Evolutionary conservation across 2,797 vertebrate genomes (phyloP).

Genomic region (Serranus cabrilla): DNA sequence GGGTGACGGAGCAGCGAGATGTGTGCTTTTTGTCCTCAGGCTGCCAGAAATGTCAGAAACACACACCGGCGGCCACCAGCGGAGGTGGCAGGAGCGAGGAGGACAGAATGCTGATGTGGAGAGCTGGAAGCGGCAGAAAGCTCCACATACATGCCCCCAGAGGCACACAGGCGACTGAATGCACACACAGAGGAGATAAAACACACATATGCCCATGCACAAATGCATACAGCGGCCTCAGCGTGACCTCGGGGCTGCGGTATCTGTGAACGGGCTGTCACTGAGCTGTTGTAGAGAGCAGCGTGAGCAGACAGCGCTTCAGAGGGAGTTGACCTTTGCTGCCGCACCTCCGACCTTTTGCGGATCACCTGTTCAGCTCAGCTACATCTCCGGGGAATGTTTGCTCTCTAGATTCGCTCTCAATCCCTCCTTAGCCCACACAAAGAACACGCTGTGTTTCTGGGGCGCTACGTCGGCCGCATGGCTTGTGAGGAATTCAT

Average conservation of each 20-base stretch:
- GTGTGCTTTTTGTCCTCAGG: conserved; percentile 62
- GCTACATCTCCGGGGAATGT: conserved; percentile 46
- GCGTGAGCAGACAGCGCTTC: conserved; percentile 28
- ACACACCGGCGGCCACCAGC: conserved; percentile 57
- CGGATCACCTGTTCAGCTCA: conserved; percentile 43
- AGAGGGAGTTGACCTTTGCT: conserved; percentile 52
- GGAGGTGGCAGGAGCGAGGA: conserved; percentile 42
- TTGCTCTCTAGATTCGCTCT: conserved; percentile 39
- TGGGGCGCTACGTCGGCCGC: conserved; percentile 5
- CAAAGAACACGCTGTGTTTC: conserved; percentile 21
- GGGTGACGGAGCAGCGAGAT: conserved; percentile 35
- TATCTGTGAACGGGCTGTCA: conserved; percentile 43
- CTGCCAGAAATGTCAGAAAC: conserved; percentile 74
- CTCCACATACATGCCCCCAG: conserved; percentile 16
- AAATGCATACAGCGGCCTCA: conserved; percentile 16
- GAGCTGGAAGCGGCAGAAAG: conserved; percentile 23
- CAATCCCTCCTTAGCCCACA: conserved; percentile 41
- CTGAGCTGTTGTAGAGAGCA: conserved; percentile 29
- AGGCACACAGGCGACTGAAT: background rate
- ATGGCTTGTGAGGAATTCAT: conserved; percentile 25
- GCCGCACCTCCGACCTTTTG: conserved; percentile 53
- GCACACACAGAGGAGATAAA: conserved; percentile 4
- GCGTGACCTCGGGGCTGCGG: conserved; percentile 32
- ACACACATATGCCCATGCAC: conserved; percentile 10
- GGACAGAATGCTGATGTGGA: conserved; percentile 71